Evolutionary conservation across 2,888 invertebrate genomes (phyloP).

Genomic region (Quadriops clusia): DNA sequence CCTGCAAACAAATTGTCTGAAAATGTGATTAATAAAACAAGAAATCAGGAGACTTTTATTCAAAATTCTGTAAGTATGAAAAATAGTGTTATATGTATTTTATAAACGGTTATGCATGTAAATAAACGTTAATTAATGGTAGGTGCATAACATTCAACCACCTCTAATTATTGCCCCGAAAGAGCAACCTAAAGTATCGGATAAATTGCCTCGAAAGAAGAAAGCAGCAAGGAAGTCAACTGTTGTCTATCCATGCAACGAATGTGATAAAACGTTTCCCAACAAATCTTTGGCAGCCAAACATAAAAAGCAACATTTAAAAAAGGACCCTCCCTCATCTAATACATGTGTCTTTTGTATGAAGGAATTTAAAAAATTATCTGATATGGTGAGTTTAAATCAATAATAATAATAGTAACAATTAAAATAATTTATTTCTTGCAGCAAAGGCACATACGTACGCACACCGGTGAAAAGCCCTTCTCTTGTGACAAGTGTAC

Average conservation of each 20-base stretch:
- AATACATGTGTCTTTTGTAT: constrained; percentile 46
- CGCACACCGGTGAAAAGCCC: constrained; percentile 58
- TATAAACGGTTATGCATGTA: too few relatives aligned
- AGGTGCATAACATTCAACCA: too few relatives aligned
- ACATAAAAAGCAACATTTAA: constrained; percentile 22
- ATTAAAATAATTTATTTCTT: constrained; percentile 14
- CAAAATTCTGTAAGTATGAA: too few relatives aligned
- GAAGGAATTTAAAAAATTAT: constrained; percentile 56
- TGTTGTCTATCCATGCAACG: too few relatives aligned
- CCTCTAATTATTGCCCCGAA: too few relatives aligned
- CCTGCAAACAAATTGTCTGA: too few relatives aligned
- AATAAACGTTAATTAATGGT: too few relatives aligned
- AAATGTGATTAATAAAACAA: constrained; percentile 6
- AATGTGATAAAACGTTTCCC: constrained; percentile 14
- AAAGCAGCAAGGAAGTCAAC: background rate
- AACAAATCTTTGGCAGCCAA: constrained; percentile 9
- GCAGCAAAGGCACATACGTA: constrained; percentile 48
- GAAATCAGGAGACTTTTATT: constrained; percentile 2
- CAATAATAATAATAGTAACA: constrained; percentile 1
- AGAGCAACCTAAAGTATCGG: constrained; percentile 4
- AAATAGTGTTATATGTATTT: too few relatives aligned
- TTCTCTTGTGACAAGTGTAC: constrained; percentile 44
- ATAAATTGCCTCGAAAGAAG: background rate
- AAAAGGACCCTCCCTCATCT: background rate
- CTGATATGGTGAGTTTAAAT: constrained; percentile 40